A percentile compares a stretch with the other conserved stretches of the same genome.
These are phyloP conservation scores for Turnix velox DNA, from an alignment of 2,113 vertebrate species.

Conservation along the genomic window DNA sequence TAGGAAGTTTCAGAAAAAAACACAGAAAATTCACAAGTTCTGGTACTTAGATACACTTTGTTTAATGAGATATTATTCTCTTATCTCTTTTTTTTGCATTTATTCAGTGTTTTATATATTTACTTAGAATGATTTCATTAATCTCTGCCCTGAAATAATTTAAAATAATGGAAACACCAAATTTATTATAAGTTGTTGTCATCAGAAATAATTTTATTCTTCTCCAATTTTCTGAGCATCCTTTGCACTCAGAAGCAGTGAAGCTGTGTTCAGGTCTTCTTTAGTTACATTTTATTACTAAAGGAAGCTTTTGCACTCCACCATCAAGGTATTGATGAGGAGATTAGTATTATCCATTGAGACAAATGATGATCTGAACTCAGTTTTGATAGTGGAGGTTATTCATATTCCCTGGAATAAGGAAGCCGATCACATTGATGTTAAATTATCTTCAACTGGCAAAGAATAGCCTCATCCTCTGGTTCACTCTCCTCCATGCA, in stretches of 20 bases:
- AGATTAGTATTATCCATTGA: not conserved
- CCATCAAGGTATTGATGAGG: not conserved
- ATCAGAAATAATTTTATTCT: not conserved
- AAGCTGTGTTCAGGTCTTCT: not conserved
- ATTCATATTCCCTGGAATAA: not conserved
- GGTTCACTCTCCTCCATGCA: rapidly evolving
- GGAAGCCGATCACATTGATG: rapidly evolving
- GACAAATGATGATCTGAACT: not conserved
- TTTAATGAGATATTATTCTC: not conserved
- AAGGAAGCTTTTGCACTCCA: not conserved
- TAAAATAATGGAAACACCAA: not conserved
- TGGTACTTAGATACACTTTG: not conserved
- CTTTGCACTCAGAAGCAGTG: not conserved
- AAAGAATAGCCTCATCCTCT: not conserved
- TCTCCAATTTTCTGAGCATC: not conserved
- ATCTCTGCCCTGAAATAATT: not conserved
- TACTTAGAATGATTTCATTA: not conserved
- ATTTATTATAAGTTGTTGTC: not conserved
- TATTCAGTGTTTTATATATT: not conserved
- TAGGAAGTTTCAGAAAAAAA: not conserved
- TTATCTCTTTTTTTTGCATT: not conserved
- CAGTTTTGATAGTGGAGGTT: not conserved
- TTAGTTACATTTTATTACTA: not conserved
- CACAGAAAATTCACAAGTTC: not conserved
- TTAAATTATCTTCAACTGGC: not conserved